Conservation (phyloP, 2,888 invertebrate genomes). For the Elysia crispata region DNA sequence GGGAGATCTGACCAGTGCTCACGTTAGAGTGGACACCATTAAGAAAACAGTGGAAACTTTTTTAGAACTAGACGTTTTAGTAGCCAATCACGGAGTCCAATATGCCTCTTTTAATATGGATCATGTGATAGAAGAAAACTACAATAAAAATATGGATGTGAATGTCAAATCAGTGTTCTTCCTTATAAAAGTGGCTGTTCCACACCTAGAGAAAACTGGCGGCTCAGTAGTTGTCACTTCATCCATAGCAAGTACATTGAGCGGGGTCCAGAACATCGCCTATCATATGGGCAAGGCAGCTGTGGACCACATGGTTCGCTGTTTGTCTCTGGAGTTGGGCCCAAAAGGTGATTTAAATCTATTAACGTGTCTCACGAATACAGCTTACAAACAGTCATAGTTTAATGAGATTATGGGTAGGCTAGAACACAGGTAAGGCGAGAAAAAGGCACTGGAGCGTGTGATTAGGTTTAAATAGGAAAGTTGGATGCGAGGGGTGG, state of each 20-base stretch:
- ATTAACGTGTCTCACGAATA: too few relatives aligned
- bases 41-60: conserved; percentile 25
- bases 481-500: too few relatives aligned
- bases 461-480: too few relatives aligned
- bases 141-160: conserved; percentile 9
- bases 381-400: too few relatives aligned
- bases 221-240: conserved; percentile 29
- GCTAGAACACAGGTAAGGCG: too few relatives aligned
- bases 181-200: conserved; percentile 26
- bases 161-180: conserved; percentile 34
- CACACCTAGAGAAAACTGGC: conserved; percentile 18
- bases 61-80: conserved; percentile 30
- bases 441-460: too few relatives aligned
- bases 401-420: too few relatives aligned
- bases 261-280: neutral
- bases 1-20: conserved; percentile 15
- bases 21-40: neutral
- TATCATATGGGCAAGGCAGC: conserved; percentile 39
- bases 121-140: conserved; percentile 23
- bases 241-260: conserved; percentile 18
- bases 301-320: conserved; percentile 31
- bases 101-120: neutral
- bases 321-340: conserved; percentile 21
- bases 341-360: conserved; percentile 27
- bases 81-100: conserved; percentile 15